Percentiles rank a stretch among this genome's conserved stretches.
Conservation (phyloP, 2,113 vertebrate species). For the Diphyllodes magnificus region DNA sequence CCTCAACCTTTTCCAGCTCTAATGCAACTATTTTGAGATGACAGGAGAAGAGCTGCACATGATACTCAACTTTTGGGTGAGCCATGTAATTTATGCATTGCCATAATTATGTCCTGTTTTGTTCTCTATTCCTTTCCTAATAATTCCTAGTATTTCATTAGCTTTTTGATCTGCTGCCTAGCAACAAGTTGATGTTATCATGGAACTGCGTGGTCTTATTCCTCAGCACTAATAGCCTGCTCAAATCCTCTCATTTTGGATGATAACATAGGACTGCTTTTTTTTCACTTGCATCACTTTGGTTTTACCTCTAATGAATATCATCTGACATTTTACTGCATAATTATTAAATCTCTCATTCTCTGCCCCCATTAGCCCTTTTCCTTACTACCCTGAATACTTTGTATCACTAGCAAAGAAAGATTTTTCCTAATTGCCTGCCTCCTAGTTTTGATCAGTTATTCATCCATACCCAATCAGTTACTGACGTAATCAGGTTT, state of each 20-base stretch:
- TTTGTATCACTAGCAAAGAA: neutral
- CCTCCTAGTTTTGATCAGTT: neutral
- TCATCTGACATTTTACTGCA: neutral
- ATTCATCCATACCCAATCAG: neutral
- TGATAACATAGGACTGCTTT: neutral
- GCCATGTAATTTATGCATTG: neutral
- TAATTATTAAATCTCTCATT: neutral
- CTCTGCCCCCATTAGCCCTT: rapidly evolving
- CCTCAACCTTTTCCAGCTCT: neutral
- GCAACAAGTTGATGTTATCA: slow-evolving; percentile 25
- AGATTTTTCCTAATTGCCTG: neutral
- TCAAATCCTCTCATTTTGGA: neutral
- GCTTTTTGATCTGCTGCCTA: slow-evolving; percentile 33
- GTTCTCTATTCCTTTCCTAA: neutral
- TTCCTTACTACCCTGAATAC: neutral
- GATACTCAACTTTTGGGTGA: neutral
- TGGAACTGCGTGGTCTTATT: neutral
- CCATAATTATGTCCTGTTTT: neutral
- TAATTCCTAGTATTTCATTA: neutral
- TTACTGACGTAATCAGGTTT: neutral
- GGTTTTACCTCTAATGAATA: neutral
- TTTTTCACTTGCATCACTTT: neutral
- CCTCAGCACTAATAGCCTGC: neutral
- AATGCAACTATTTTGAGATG: neutral
- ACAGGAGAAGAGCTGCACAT: neutral